Percentiles rank a stretch among this genome's conserved stretches.
phyloP scores from a whole-genome alignment of 64 coral and sea anemone species.

The Hydrozoanthus tunicans region DNA sequence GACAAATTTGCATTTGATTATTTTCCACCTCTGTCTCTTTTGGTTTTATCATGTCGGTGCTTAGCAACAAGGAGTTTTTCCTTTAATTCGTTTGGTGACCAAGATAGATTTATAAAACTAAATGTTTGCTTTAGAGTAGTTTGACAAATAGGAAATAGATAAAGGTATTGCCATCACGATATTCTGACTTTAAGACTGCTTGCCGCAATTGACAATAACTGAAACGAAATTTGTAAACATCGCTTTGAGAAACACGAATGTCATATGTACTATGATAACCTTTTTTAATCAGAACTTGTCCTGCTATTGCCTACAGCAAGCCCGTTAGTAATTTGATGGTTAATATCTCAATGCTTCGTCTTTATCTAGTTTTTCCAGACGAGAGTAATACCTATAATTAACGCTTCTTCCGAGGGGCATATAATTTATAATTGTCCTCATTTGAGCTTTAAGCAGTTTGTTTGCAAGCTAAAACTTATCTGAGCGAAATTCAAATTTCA shows the following conservation, averaged over 20 bases:
- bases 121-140: conserved; percentile 17
- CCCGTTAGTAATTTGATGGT: neutral
- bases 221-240: conserved; percentile 21
- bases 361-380: neutral
- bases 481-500: neutral
- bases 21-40: neutral
- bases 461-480: neutral
- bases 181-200: neutral
- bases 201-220: neutral
- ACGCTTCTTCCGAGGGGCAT: neutral
- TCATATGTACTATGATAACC: neutral
- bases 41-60: neutral
- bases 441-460: neutral
- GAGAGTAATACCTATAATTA: neutral
- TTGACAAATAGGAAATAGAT: neutral
- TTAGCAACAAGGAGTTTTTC: neutral
- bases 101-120: neutral
- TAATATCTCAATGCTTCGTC: neutral
- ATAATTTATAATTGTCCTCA: neutral
- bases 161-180: neutral
- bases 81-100: neutral
- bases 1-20: neutral
- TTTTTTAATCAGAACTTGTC: neutral
- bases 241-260: neutral
- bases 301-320: neutral